Base-by-base conservation (phyloP, 2,888 invertebrate genomes). In the Adelphocoris suturalis region DNA sequence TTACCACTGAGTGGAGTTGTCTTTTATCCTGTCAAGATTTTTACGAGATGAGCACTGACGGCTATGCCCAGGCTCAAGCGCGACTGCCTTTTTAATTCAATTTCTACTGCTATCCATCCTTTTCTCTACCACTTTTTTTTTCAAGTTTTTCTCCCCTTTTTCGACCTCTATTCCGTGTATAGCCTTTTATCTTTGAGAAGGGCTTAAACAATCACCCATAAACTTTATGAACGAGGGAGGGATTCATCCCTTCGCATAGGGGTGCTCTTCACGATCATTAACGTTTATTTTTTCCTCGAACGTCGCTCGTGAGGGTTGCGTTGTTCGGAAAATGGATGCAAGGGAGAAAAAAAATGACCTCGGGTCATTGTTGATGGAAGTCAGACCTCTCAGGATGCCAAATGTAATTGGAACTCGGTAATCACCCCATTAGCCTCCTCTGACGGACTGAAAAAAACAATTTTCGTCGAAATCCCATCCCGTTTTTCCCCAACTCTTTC, bases 371-470 rank as follows among this genome's bases (percentile, higher is more conserved):
- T 88, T 88, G 87, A 88, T 88, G 87, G 87, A 88, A 88, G 61
- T 52, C 47, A 82, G 82, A 48, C 19, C 82, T 27, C 82, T 82
- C 82, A 82, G 78, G 89, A 89, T 89, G 84, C 89, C 89, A 75
- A 89, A 75, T 84, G 89, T 89, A 89, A 89, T 84, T 89, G 89
- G 89, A 89, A 84, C 84, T 84, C 84, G 68, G 89, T 89, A 89
- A 89, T 89, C 89, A 89, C 89, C 89, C 89, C 89, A 89, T 89
- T 89, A 84, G 89, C 81, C 28, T 86, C 80, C 46, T 46, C 89
- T 55, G 52, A 28, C 76, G 78, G 88, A 48, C 23, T 23, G 88
- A 84, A 89, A 37, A 37, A 89, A 89, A 89, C 89, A 89, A 89
- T 89, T 89, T 68, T 88, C 78, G 55, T 61, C 61, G 68, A 68